Percentiles rank a stretch among this genome's conserved stretches.
These are phyloP conservation scores for Lepisosteus oculatus DNA, from an alignment of 2,113 vertebrate species.

Conservation along the genomic window DNA sequence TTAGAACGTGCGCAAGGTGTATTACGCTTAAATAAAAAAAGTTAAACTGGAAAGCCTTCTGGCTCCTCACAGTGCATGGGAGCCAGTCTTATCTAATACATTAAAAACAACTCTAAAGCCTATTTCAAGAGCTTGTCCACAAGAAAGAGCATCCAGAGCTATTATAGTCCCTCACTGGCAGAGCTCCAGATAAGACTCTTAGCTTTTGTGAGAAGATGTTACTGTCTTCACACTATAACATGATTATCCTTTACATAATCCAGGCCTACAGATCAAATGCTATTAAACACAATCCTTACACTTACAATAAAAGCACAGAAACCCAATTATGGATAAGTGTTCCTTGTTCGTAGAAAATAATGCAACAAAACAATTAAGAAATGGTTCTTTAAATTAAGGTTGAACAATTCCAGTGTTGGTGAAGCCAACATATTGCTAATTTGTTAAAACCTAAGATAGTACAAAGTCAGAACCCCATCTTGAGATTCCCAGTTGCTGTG, in stretches of 20 bases:
- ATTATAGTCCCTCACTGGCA: conserved; percentile 6
- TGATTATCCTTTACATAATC: conserved; percentile 29
- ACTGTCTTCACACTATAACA: conserved; percentile 19
- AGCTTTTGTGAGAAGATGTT: conserved; percentile 13
- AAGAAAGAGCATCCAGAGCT: conserved; percentile 7
- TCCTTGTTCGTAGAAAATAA: not conserved
- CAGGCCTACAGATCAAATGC: conserved; percentile 29
- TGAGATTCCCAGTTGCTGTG: conserved; percentile 5
- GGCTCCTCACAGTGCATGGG: not conserved
- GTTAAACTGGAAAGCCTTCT: no score
- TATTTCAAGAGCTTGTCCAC: not conserved
- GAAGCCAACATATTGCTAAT: no score
- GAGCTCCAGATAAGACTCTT: conserved; percentile 13
- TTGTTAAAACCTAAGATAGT: no score
- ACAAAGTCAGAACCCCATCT: not conserved
- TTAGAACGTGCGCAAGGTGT: no score
- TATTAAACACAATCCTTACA: conserved; percentile 28
- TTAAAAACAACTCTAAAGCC: not conserved
- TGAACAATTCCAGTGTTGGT: no score
- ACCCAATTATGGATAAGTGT: not conserved
- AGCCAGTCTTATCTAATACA: not conserved
- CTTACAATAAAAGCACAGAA: conserved; percentile 17
- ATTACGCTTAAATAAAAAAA: no score
- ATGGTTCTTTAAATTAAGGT: no score
- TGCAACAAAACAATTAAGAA: no score